A percentile compares a stretch with the other conserved stretches of the same genome.
These are phyloP conservation scores for Eulemur rufifrons DNA, from an alignment of 2,113 vertebrate species.

Conservation along the genomic window DNA sequence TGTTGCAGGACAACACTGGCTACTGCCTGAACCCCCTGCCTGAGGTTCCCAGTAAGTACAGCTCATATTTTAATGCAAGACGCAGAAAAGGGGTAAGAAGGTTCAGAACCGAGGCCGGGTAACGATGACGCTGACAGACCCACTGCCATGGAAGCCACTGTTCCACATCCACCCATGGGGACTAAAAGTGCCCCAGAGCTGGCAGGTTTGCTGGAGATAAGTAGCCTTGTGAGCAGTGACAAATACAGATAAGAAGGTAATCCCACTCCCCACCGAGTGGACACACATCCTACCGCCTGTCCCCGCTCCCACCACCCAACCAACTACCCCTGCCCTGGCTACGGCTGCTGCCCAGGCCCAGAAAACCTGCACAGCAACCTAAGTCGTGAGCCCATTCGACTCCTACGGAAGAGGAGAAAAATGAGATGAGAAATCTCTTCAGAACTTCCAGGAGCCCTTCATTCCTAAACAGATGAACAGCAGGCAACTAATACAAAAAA, in stretches of 20 bases:
- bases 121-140: neutral
- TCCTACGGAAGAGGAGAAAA: neutral
- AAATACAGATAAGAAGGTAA: neutral
- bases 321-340: too few relatives aligned
- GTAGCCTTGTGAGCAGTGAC: neutral
- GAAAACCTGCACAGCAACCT: neutral
- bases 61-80: neutral
- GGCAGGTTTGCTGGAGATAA: neutral
- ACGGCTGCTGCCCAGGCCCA: neutral
- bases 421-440: neutral
- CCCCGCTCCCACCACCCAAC: neutral
- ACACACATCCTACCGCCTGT: neutral
- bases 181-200: neutral
- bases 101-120: neutral
- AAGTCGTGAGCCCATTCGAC: neutral
- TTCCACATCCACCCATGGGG: neutral
- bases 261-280: neutral
- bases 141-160: fast-evolving
- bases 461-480: neutral
- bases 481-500: neutral
- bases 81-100: neutral
- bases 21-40: neutral
- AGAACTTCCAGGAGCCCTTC: neutral
- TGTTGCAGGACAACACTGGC: neutral
- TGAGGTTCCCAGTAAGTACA: neutral